Percentiles rank a stretch among this genome's conserved stretches.
Evolutionary conservation across 2,113 vertebrate genomes (phyloP).

Genomic region (Lathamus discolor): DNA sequence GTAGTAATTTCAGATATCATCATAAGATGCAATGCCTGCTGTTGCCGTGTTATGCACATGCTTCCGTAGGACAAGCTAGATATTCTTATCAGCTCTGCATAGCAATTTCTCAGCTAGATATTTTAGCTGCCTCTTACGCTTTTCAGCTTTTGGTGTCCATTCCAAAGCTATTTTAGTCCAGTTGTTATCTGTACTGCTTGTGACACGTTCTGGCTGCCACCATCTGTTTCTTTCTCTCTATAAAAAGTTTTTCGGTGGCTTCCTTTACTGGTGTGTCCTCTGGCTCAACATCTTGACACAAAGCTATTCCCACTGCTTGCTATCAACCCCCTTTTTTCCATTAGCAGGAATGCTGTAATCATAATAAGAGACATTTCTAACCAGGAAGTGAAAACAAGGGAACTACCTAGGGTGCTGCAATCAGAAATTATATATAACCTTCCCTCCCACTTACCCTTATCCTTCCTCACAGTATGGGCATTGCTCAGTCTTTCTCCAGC

Average conservation of each 20-base stretch:
- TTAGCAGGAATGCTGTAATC: background rate
- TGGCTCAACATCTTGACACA: background rate
- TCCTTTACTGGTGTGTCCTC: background rate
- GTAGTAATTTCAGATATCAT: background rate
- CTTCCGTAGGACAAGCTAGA: background rate
- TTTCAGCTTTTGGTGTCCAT: conserved; percentile 41
- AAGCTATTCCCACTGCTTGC: background rate
- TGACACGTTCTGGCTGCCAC: conserved; percentile 5
- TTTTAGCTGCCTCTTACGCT: conserved; percentile 2
- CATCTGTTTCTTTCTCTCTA: conserved; percentile 16
- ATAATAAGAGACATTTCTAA: background rate
- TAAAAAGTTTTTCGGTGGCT: background rate
- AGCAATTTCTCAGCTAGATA: conserved; percentile 4
- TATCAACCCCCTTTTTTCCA: background rate
- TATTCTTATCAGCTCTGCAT: background rate
- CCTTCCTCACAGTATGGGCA: background rate
- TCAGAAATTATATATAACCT: background rate
- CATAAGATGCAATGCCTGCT: background rate
- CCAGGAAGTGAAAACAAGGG: background rate
- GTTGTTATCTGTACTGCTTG: conserved; percentile 21
- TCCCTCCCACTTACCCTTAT: background rate
- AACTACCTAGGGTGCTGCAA: background rate
- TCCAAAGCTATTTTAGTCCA: conserved; percentile 56
- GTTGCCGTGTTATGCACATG: background rate
- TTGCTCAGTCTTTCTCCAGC: background rate